Base-by-base conservation (phyloP, 2,888 invertebrate genomes). In the Cephus runcator region DNA sequence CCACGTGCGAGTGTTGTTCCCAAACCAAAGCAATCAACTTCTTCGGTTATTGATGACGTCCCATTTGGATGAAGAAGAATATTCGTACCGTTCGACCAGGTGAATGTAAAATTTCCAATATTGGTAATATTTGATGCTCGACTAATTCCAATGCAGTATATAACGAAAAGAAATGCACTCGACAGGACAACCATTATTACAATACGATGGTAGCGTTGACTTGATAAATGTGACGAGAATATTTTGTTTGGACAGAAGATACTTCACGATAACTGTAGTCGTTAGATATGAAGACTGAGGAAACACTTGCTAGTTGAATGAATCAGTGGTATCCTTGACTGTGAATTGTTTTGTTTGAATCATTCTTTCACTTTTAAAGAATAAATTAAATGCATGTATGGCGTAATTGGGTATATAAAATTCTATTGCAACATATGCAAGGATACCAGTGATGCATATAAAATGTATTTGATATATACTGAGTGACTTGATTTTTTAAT, bases 21-120 rank as follows among this genome's bases (percentile, higher is more conserved):
- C 69, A 94, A 82, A 0, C 94, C 94, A 78, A 94, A 92, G 80
- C 94, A 94, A 82, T 93, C 93, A 68, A 93, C 92, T 1, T 82
- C 77, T 0, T 89, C 87, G 0, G 92, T 91, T 0, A 36, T 68
- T 33, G 69, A 12, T n/a, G 69, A 40, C 34, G 31, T 69, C 9
- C 68, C 69, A 33, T 76, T 78, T 9, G 12, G 9, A 40, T 30
- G 23, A 15, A 33, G 40, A n/a, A 35, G 69, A n/a, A 31, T 12
- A 11, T 30, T 36, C 15, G 79, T 69, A 74, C 6, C 31, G 40
- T 79, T 77, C 12, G 23, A 33, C 73, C 35, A 73, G 15, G 76
- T 33, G 3, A 34, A 34, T 15, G 78, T 76, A 30, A 73, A 33
- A 36, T 76, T 78, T n/a, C 73, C 68, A 15, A 69, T n/a, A 69